Conservation (phyloP, 2,113 vertebrate genomes). For the Myrmecophaga tridactyla region DNA sequence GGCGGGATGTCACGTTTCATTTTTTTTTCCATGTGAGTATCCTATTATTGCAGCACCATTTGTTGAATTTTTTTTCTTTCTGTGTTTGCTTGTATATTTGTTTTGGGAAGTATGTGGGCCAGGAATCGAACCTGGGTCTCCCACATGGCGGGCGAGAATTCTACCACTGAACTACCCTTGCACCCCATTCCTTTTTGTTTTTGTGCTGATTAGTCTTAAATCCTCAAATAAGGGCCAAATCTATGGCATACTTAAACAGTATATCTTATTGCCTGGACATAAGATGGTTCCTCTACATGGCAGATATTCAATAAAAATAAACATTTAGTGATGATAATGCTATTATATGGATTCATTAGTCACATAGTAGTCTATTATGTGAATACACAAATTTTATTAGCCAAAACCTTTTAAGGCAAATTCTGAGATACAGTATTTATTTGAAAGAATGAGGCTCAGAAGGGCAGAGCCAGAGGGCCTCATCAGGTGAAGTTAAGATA, state of each 20-base stretch:
- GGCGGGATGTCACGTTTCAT: no score
- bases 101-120: no score
- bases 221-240: neutral
- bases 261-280: neutral
- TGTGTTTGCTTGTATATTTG: no score
- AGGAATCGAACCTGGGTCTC: no score
- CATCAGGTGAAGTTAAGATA: neutral
- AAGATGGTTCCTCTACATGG: neutral
- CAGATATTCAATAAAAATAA: neutral
- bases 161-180: no score
- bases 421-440: neutral
- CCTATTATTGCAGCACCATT: no score
- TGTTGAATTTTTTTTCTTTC: no score
- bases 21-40: no score
- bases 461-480: neutral
- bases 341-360: neutral
- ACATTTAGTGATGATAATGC: neutral
- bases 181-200: slow-evolving; percentile 16
- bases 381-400: neutral
- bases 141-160: no score
- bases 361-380: neutral
- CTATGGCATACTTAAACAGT: neutral
- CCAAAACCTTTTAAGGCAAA: neutral
- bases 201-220: neutral
- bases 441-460: neutral